Evolutionary conservation across 2,113 vertebrate genomes (phyloP).

Genomic region (Cyanoderma ruficeps): DNA sequence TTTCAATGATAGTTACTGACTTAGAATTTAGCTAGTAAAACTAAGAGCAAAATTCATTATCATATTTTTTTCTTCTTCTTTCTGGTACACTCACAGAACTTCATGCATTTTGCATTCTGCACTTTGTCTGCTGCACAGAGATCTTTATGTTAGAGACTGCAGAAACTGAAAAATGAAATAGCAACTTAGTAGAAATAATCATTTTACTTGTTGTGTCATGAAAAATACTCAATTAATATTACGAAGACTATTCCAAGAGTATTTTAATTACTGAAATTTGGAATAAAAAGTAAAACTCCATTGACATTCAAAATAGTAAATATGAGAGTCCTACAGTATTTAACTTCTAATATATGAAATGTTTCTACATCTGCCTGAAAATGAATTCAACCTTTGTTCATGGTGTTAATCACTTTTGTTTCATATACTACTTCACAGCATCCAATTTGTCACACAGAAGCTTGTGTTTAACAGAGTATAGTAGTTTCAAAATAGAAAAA

Average conservation of each 20-base stretch:
- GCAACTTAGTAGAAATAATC: neutral
- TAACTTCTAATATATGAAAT: conserved; percentile 19
- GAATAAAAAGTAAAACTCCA: conserved; percentile 12
- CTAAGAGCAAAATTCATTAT: neutral
- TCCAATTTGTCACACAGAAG: conserved; percentile 9
- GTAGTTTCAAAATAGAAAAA: conserved; percentile 17
- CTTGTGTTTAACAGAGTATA: neutral
- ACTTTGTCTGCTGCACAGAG: neutral
- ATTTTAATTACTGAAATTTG: conserved; percentile 45
- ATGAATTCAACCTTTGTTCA: neutral
- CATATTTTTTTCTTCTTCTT: neutral
- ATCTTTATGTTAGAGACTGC: neutral
- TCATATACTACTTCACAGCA: neutral
- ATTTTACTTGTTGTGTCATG: conserved; percentile 32
- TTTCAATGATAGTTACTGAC: neutral
- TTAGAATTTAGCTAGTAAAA: neutral
- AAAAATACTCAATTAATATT: conserved; percentile 38
- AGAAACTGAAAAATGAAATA: neutral
- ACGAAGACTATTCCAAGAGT: neutral
- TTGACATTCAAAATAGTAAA: conserved; percentile 11
- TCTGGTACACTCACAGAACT: neutral
- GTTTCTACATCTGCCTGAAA: conserved; percentile 20
- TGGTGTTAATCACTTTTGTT: conserved; percentile 43
- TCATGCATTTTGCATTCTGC: neutral
- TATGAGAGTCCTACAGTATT: neutral